Conservation (phyloP, 2,113 vertebrate species). For the Alethe castanea region DNA sequence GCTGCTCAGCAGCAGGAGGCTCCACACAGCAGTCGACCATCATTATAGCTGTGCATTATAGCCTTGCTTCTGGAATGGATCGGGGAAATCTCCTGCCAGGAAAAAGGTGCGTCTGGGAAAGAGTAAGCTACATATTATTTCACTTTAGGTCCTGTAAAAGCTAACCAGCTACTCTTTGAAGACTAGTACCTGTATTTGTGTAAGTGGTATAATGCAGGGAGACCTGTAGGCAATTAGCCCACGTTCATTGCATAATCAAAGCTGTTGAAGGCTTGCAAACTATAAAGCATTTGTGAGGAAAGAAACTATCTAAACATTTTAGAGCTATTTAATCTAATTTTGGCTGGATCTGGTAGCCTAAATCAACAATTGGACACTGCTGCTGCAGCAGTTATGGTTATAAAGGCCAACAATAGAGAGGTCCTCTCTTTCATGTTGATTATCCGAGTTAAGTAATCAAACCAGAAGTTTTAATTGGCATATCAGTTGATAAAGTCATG, state of each 20-base stretch:
- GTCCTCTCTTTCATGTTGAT: neutral
- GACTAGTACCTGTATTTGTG: neutral
- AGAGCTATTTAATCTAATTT: neutral
- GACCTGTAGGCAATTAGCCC: constrained; percentile 21
- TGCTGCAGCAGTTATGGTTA: neutral
- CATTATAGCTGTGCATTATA: constrained; percentile 37
- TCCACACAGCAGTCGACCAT: neutral
- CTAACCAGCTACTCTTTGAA: neutral
- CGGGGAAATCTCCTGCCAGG: constrained; percentile 6
- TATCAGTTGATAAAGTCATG: neutral
- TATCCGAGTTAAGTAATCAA: neutral
- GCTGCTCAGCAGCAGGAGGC: neutral
- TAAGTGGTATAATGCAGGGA: neutral
- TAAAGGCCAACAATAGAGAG: neutral
- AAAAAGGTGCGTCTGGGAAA: neutral
- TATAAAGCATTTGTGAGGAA: neutral
- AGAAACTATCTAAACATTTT: neutral
- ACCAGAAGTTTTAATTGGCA: neutral
- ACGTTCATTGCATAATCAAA: neutral
- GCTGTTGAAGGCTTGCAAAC: neutral
- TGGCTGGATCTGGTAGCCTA: neutral
- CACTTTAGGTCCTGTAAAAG: constrained; percentile 27
- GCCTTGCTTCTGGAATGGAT: constrained; percentile 1
- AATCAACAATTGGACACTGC: neutral
- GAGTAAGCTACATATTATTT: constrained; percentile 23